Percentiles rank a stretch among this genome's conserved stretches.
These are phyloP conservation scores for Misgurnus mizolepis DNA, from an alignment of 2,113 vertebrate genomes.

Conservation along the genomic window DNA sequence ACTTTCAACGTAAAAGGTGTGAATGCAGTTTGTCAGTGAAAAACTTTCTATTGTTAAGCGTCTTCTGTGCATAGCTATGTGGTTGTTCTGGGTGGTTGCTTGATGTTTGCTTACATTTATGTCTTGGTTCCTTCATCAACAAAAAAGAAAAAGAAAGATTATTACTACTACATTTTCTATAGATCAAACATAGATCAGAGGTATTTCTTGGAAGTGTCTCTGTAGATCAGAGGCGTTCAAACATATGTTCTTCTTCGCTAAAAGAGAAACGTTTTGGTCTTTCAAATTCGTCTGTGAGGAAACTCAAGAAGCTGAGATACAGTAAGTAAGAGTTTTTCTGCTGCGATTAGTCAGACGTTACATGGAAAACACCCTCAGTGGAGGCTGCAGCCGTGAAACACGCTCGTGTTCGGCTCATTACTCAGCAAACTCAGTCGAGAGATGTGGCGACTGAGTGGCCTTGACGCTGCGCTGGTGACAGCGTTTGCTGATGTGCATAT, in stretches of 20 bases:
- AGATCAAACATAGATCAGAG: not conserved
- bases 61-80: too few relatives aligned
- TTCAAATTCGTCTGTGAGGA: not conserved
- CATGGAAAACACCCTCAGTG: conserved; percentile 54
- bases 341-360: conserved; percentile 52
- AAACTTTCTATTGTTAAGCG: too few relatives aligned
- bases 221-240: conserved; percentile 17
- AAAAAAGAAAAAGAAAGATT: too few relatives aligned
- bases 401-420: conserved; percentile 59
- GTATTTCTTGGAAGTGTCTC: not conserved
- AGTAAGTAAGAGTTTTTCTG: conserved; percentile 38
- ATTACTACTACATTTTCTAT: too few relatives aligned
- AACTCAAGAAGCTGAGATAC: conserved; percentile 13
- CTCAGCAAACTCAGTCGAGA: conserved; percentile 58
- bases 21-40: too few relatives aligned
- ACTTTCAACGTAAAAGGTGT: too few relatives aligned
- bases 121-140: too few relatives aligned
- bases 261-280: conserved; percentile 3
- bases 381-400: conserved; percentile 41
- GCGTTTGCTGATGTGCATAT: conserved; percentile 59
- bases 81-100: too few relatives aligned
- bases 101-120: too few relatives aligned
- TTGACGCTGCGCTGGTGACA: conserved; percentile 39
- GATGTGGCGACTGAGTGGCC: conserved; percentile 41
- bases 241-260: not conserved